Percentiles rank a stretch among this genome's conserved stretches.
Conservation (phyloP, 2,113 vertebrate genomes). For the Pandion haliaetus region DNA sequence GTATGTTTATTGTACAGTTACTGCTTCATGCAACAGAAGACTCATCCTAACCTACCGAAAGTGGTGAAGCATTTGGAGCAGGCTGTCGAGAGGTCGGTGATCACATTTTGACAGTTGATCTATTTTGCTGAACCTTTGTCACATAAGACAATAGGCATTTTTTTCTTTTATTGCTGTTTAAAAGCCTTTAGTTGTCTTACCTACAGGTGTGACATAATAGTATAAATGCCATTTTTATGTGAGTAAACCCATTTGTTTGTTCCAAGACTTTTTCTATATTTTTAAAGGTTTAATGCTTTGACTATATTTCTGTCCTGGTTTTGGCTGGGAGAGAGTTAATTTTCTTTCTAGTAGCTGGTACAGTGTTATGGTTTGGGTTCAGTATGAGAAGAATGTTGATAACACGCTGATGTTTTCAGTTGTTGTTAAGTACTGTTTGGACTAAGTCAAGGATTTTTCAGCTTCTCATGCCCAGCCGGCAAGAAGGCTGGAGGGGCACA, state of each 20-base stretch:
- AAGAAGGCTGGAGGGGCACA: too few relatives aligned
- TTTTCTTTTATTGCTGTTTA: neutral
- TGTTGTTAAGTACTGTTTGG: too few relatives aligned
- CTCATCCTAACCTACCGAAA: too few relatives aligned
- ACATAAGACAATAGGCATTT: rapidly evolving
- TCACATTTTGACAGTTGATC: neutral
- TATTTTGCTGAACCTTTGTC: neutral
- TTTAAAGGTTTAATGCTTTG: neutral
- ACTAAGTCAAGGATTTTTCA: too few relatives aligned
- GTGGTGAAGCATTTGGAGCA: neutral
- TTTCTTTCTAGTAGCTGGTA: too few relatives aligned
- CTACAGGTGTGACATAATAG: neutral
- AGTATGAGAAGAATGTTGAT: too few relatives aligned
- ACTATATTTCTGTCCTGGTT: neutral
- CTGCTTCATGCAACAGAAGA: too few relatives aligned
- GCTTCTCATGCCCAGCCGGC: too few relatives aligned
- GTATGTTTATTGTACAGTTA: neutral
- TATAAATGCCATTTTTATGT: neutral
- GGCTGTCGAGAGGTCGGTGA: neutral
- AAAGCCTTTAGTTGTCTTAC: neutral
- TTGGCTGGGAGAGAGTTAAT: too few relatives aligned
- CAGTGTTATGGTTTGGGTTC: too few relatives aligned
- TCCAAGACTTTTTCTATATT: neutral
- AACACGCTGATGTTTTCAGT: too few relatives aligned
- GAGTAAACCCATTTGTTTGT: neutral